phyloP scores from a whole-genome alignment of 1,140 invertebrate species.

The Pygmarrhopalites habei region DNA sequence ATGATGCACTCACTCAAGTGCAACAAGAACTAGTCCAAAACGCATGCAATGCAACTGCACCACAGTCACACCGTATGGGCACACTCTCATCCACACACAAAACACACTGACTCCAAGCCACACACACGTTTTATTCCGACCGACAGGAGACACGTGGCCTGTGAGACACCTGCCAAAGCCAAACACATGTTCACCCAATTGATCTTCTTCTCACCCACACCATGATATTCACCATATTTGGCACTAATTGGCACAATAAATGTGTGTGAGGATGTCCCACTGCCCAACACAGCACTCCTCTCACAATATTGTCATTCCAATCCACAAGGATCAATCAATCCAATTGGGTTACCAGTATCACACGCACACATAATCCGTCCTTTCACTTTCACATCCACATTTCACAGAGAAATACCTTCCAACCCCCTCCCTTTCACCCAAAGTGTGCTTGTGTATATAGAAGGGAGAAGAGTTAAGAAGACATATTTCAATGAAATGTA shows the following conservation, averaged over 20 bases:
- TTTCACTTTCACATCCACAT: no score
- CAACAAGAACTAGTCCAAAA: background rate
- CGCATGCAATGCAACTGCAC: background rate
- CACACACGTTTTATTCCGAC: conserved; percentile 1
- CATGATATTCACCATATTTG: conserved; percentile 21
- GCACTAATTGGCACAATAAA: conserved; percentile 24
- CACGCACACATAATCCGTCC: no score
- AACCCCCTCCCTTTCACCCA: no score
- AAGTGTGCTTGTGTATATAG: no score
- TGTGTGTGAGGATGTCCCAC: no score
- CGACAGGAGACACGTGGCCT: conserved; percentile 32
- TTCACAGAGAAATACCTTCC: no score
- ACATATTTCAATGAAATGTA: no score
- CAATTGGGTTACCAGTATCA: no score
- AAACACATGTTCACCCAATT: conserved; percentile 35
- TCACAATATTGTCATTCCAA: no score
- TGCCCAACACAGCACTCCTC: background rate
- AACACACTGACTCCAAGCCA: background rate
- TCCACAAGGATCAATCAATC: no score
- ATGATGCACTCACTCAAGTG: background rate
- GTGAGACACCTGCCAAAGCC: conserved; percentile 24
- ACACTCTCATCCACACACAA: background rate
- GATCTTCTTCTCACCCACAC: conserved; percentile 21
- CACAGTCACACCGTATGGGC: background rate
- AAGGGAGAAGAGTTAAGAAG: no score